Base-by-base conservation (phyloP, 2,888 invertebrate genomes). In the Brenthis hecate region DNA sequence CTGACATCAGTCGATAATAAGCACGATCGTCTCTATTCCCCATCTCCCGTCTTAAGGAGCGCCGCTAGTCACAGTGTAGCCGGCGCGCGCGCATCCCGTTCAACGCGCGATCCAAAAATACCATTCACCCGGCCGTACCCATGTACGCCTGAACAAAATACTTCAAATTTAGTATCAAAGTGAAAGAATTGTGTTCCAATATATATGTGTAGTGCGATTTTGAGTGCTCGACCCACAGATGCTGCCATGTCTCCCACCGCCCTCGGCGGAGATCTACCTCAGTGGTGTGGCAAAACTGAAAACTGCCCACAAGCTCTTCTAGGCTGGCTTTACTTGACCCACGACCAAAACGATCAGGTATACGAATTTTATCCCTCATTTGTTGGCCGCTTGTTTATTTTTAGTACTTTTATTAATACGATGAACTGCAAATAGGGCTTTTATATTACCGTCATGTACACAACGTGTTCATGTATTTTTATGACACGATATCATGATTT, bases 41-140 rank as follows among this genome's bases (percentile, higher is more conserved):
- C 81, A 84, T 86, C 88, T 88, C 89, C 86, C 89, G 78, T 89
- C 90, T 91, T 86, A 89, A 91, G 91, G 89, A 89, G 90, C 85
- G 88, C 80, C 85, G 88, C 83, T 86, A 90, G 88, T 90, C 86
- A 81, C 81, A 80, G 76, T 78, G 76, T 73, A 77, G 81, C 83
- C 88, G 86, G 91, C 92, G 92, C 88, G 79, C 85, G 87, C 92
- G 91, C 91, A 88, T 77, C 85, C 83, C 86, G 86, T 80, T 74
- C 79, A 72, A 75, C 69, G 74, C 72, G 82, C 81, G n/a, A 28
- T 86, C 91, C 87, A 85, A 91, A 91, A 91, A 90, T 89, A 89
- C 79, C 80, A 51, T 77, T 76, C 83, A 83, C 83, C 83, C 81
- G 76, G 73, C 72, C 77, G 75, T 77, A 84, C 81, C 83, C 83